Evolutionary conservation across 2,888 invertebrate genomes (phyloP).

Genomic region (Limenitis camilla): DNA sequence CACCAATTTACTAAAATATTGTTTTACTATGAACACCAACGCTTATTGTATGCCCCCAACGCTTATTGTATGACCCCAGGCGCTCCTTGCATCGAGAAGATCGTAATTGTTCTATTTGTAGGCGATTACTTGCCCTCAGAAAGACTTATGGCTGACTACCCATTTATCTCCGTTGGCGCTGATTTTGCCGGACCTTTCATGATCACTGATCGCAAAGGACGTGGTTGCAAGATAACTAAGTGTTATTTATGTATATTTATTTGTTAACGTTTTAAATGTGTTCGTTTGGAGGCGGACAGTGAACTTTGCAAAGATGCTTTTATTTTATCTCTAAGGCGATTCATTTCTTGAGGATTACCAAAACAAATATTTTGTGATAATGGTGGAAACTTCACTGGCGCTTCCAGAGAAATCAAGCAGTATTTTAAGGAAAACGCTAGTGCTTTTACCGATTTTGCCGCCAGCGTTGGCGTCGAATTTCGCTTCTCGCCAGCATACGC

Average conservation of each 20-base stretch:
- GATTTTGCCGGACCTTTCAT: constrained; percentile 28
- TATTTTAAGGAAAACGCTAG: constrained; percentile 17
- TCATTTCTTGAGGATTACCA: constrained; percentile 26
- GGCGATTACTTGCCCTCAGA: constrained; percentile 21
- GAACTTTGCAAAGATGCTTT: constrained; percentile 20
- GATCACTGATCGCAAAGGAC: constrained; percentile 24
- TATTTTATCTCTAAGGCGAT: constrained; percentile 24
- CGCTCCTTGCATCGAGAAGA: constrained; percentile 15
- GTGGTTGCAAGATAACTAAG: constrained; percentile 23
- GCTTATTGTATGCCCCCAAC: constrained; percentile 18
- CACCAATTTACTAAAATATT: constrained; percentile 22
- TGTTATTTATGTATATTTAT: constrained; percentile 27
- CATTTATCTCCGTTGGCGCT: constrained; percentile 25
- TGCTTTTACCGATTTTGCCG: constrained; percentile 9
- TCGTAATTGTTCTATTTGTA: constrained; percentile 18
- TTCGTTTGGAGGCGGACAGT: constrained; percentile 25
- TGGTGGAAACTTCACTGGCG: constrained; percentile 23
- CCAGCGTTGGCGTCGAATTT: constrained; percentile 14
- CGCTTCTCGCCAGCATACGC: constrained; percentile 21
- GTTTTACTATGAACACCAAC: constrained; percentile 18
- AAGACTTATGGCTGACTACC: constrained; percentile 20
- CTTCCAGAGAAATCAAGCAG: constrained; percentile 17
- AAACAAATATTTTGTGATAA: constrained; percentile 27
- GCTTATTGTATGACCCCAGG: constrained; percentile 20
- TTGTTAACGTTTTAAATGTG: constrained; percentile 22